Evolutionary conservation across 2,888 invertebrate species (phyloP), one percentile per base, ranked within the genome.

Genomic region (Drosophila neotestacea): DNA sequence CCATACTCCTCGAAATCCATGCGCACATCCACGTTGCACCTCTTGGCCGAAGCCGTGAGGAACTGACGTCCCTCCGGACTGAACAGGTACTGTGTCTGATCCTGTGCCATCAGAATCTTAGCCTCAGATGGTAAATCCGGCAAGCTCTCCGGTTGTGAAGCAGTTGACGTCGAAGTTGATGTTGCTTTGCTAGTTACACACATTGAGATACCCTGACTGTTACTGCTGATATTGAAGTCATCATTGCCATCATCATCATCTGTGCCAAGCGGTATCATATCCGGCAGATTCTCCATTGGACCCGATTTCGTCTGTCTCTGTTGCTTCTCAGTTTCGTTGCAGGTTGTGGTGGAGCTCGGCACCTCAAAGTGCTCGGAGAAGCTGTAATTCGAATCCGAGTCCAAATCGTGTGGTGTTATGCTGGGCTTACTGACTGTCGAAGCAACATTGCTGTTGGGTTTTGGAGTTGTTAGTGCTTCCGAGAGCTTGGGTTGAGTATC

Each of bases 51-150:
- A 2, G 89, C 84, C 0, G 91, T 89, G 9, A 95, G 77, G 92
- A 94, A 94, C 6, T 88, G 76, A 22, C 91, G 90, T 4, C 94
- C 94, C 4, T 93, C 93, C 0, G 92, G 91, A 9, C 93, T 92
- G 34, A 93, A 92, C 4, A 95, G 87, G 77, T 93, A 93, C 13
- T 93, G 93, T 52, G 92, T 92, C 48, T 94, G 92, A 30, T 93
- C 93, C 28, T 92, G 91, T 0, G 93, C 93, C 79, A 94, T 89
- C 72, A 94, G 93, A 50, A 94, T 93, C 67, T 94, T 93, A 0
- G 94, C 93, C 2, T 92, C 91, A 32, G 90, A 90, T 0, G 90
- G 85, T 4, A 85, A 30, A 64, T 90, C 90, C 3, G 77, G 70
- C 27, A 81, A 46, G 51, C 47, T 46, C 1, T 54, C 77, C 1